Conservation (phyloP, 2,113 vertebrate genomes). For the Chaetodon trifascialis region DNA sequence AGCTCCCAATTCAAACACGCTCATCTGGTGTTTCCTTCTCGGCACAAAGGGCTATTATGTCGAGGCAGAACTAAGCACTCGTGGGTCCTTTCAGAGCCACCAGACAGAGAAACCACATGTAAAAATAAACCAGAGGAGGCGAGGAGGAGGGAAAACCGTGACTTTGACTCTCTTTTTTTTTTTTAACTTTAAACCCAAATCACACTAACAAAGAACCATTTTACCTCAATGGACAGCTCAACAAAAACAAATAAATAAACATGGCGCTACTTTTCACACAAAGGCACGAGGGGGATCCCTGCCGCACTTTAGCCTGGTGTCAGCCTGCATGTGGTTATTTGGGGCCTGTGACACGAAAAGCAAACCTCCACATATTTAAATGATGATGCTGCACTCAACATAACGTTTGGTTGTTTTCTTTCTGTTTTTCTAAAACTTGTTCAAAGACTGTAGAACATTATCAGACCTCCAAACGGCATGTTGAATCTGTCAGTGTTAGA, state of each 20-base stretch:
- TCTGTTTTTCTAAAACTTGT: too few relatives aligned
- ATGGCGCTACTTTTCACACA: constrained; percentile 34
- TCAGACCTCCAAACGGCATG: too few relatives aligned
- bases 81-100: constrained; percentile 27
- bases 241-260: constrained; percentile 1
- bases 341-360: too few relatives aligned
- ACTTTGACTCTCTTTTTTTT: background rate
- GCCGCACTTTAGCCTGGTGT: background rate
- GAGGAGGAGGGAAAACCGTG: background rate
- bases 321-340: background rate
- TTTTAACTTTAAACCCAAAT: background rate
- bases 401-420: too few relatives aligned
- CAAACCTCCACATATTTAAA: too few relatives aligned
- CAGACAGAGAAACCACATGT: constrained; percentile 49
- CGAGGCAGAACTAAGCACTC: constrained; percentile 5
- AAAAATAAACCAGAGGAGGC: constrained; percentile 29
- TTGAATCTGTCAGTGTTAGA: too few relatives aligned
- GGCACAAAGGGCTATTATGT: constrained; percentile 41
- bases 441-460: too few relatives aligned
- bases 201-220: constrained; percentile 13
- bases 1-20: constrained; percentile 3
- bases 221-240: background rate
- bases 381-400: too few relatives aligned
- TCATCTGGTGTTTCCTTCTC: background rate
- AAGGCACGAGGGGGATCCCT: constrained; percentile 6